Evolutionary conservation across 2,797 vertebrate genomes (phyloP).

Genomic region (Tamandua tetradactyla): DNA sequence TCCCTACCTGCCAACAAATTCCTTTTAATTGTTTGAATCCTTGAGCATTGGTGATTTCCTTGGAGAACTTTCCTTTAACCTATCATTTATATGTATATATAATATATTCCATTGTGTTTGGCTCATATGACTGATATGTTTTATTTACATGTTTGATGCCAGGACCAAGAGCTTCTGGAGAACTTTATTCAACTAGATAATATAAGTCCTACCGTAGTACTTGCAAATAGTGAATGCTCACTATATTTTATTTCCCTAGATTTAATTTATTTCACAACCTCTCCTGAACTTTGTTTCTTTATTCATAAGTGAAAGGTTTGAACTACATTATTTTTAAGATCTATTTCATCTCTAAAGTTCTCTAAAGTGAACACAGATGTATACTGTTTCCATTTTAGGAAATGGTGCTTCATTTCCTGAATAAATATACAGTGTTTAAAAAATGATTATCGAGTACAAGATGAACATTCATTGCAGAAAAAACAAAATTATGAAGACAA

Average conservation of each 20-base stretch:
- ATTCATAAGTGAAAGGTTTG: background rate
- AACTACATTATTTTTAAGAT: background rate
- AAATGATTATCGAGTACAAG: background rate
- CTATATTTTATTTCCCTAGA: background rate
- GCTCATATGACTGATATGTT: background rate
- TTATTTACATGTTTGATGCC: background rate
- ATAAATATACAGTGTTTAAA: background rate
- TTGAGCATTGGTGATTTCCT: background rate
- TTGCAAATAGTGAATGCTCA: background rate
- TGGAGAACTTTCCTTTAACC: background rate
- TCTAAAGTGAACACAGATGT: background rate
- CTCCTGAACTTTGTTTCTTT: background rate
- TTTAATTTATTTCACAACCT: background rate
- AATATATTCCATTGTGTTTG: background rate
- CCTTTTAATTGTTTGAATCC: background rate
- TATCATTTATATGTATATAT: rapidly evolving
- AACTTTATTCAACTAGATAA: background rate
- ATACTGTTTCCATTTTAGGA: background rate
- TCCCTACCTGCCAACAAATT: background rate
- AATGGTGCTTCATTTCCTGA: background rate
- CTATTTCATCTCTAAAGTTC: background rate
- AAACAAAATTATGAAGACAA: background rate
- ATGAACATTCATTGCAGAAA: background rate
- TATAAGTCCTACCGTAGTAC: background rate
- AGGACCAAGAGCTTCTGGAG: background rate